Conservation (phyloP, 2,888 invertebrate genomes). For the Andrena fulva region DNA sequence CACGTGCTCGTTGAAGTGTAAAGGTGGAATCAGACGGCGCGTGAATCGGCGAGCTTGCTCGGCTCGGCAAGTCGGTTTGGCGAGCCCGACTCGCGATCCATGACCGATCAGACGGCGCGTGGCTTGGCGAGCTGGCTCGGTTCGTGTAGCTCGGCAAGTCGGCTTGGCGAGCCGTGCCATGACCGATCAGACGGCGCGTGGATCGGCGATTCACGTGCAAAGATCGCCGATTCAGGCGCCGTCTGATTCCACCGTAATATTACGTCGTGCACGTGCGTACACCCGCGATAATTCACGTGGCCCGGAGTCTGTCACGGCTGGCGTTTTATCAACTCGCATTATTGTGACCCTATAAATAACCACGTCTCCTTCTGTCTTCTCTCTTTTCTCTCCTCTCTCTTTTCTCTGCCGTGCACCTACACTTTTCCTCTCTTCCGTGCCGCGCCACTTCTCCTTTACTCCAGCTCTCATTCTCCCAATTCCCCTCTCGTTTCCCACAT, state of each 20-base stretch:
- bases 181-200: no score
- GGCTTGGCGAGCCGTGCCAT: no score
- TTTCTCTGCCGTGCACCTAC: not conserved
- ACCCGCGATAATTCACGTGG: conserved; percentile 56
- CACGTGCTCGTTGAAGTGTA: conserved; percentile 20
- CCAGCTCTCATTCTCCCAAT: not conserved
- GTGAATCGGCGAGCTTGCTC: no score
- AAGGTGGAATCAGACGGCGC: no score
- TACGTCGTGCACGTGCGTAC: conserved; percentile 54
- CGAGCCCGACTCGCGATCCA: no score
- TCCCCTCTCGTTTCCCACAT: not conserved
- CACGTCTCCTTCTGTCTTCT: conserved; percentile 7
- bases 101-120: no score
- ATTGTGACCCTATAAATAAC: conserved; percentile 75
- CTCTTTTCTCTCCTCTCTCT: conserved; percentile 1
- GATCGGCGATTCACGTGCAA: no score
- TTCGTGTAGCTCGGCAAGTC: no score
- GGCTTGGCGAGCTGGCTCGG: no score
- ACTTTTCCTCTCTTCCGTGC: conserved; percentile 5
- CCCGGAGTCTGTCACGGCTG: conserved; percentile 60
- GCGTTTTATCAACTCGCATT: conserved; percentile 78
- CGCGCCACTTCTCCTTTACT: not conserved
- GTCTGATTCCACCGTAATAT: no score
- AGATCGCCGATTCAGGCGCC: no score
- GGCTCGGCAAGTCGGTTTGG: no score